phyloP scores from a whole-genome alignment of 2,888 invertebrate species.

The Drosophila testacea region DNA sequence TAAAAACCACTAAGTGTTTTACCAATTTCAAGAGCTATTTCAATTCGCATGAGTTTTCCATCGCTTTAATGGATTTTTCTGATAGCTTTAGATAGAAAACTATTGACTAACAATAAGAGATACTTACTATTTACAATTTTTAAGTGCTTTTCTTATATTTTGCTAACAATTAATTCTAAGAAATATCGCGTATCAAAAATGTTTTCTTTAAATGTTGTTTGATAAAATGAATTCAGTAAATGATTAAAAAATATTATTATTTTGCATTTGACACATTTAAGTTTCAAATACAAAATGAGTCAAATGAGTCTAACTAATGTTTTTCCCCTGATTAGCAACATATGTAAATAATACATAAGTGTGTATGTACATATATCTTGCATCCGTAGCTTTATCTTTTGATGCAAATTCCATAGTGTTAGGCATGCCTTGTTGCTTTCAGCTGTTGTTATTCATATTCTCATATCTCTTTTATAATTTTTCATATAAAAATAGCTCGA shows the following conservation, averaged over 20 bases:
- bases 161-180: no score
- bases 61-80: constrained; percentile 31
- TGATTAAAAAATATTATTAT: no score
- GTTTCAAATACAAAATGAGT: constrained; percentile 4
- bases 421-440: constrained; percentile 39
- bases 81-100: neutral
- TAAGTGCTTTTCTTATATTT: no score
- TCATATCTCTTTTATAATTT: constrained; percentile 10
- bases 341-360: neutral
- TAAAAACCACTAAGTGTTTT: constrained; percentile 37
- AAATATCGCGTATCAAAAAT: no score
- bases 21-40: constrained; percentile 23
- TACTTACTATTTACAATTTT: no score
- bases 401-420: constrained; percentile 46
- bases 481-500: constrained; percentile 9
- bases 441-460: constrained; percentile 21
- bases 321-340: constrained; percentile 8
- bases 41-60: constrained; percentile 7
- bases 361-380: neutral
- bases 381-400: constrained; percentile 3
- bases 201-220: no score
- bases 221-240: no score
- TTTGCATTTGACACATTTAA: no score
- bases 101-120: no score
- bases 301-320: neutral